A percentile compares a stretch with the other conserved stretches of the same genome.
phyloP scores from a whole-genome alignment of 30 jellyfish, hydroid and myxozoan species.

The Nemopilema nomurai region DNA sequence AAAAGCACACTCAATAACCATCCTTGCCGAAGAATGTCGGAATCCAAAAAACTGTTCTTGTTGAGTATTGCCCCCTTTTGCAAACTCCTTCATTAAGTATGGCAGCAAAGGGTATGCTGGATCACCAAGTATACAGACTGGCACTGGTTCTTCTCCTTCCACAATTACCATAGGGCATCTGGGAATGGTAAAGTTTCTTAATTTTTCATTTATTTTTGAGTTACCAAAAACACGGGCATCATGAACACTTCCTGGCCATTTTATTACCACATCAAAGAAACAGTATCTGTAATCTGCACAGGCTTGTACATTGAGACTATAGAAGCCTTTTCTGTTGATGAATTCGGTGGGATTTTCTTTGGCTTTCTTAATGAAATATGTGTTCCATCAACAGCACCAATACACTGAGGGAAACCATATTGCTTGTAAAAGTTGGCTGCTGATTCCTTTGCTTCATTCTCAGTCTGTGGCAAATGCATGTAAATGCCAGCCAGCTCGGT shows the following conservation, averaged over 20 bases:
- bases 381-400: conserved; percentile 59
- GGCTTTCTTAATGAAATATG: conserved; percentile 45
- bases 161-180: conserved; percentile 15
- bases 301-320: conserved; percentile 52
- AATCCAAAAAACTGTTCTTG: conserved; percentile 36
- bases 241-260: conserved; percentile 65
- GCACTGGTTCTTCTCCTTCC: conserved; percentile 11
- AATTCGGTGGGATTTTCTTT: conserved; percentile 22
- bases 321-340: conserved; percentile 29
- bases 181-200: conserved; percentile 33
- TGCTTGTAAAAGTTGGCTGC: conserved; percentile 5
- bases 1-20: conserved; percentile 51
- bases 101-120: conserved; percentile 49
- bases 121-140: conserved; percentile 37
- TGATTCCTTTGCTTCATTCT: conserved; percentile 8
- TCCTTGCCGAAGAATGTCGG: conserved; percentile 17
- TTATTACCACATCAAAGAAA: conserved; percentile 19
- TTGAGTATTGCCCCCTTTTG: conserved; percentile 28
- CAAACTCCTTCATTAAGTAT: conserved; percentile 36
- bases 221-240: conserved; percentile 38
- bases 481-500: not conserved
- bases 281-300: conserved; percentile 29
- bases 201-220: conserved; percentile 3
- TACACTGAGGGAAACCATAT: conserved; percentile 62
- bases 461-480: conserved; percentile 13